Percentiles rank a stretch among this genome's conserved stretches.
These are phyloP conservation scores for Thereva unica DNA, from an alignment of 2,888 invertebrate genomes.

Conservation along the genomic window DNA sequence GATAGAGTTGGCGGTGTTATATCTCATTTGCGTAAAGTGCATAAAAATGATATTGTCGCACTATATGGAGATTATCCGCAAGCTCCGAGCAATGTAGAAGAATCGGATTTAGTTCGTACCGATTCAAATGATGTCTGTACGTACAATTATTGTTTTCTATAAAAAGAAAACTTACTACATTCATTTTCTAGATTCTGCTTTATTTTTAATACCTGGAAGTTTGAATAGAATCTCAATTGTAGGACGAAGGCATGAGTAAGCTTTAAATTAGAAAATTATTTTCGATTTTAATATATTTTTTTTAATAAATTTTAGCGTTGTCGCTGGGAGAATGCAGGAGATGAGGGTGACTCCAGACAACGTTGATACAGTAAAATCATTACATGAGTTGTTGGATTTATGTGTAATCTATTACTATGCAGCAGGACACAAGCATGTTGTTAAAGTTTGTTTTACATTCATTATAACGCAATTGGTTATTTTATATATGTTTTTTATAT, in stretches of 20 bases:
- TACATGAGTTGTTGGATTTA: slow-evolving; percentile 55
- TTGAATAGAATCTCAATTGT: slow-evolving; percentile 51
- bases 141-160: slow-evolving; percentile 29
- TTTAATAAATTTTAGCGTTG: not conserved
- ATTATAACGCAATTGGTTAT: slow-evolving; percentile 1
- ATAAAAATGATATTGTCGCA: slow-evolving; percentile 51
- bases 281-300: not conserved
- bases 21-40: slow-evolving; percentile 55
- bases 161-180: slow-evolving; percentile 30
- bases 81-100: slow-evolving; percentile 28
- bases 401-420: slow-evolving; percentile 55
- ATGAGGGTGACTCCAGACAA: slow-evolving; percentile 48
- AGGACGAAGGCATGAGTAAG: slow-evolving; percentile 51
- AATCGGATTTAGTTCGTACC: slow-evolving; percentile 29
- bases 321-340: not conserved
- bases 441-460: slow-evolving; percentile 47
- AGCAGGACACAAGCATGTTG: slow-evolving; percentile 57
- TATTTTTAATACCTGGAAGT: slow-evolving; percentile 52
- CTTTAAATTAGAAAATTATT: not conserved
- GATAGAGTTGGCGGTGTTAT: slow-evolving; percentile 58
- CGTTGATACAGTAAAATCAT: slow-evolving; percentile 47
- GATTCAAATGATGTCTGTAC: slow-evolving; percentile 44
- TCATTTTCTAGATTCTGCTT: slow-evolving; percentile 49
- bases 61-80: slow-evolving; percentile 51
- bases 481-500: not conserved